phyloP scores from a whole-genome alignment of 2,797 vertebrate species.

The Falco berigora region DNA sequence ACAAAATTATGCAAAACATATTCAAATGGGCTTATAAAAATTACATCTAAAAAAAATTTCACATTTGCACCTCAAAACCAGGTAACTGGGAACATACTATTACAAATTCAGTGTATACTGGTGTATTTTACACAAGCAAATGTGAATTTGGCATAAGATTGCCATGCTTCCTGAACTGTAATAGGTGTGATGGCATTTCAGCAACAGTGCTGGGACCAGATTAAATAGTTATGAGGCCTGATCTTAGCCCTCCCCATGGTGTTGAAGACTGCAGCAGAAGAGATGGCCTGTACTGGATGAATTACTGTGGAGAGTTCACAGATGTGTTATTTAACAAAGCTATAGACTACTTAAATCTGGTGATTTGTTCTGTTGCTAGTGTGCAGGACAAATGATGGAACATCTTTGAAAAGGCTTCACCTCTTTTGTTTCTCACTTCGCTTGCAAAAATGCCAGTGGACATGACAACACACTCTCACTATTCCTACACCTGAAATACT shows the following conservation, averaged over 20 bases:
- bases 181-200: neutral
- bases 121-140: neutral
- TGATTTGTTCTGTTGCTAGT: neutral
- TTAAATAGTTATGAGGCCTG: neutral
- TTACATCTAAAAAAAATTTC: conserved; percentile 4
- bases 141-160: neutral
- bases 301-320: neutral
- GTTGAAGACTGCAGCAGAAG: neutral
- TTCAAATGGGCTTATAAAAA: conserved; percentile 31
- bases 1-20: conserved; percentile 33
- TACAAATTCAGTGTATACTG: neutral
- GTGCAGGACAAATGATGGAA: neutral
- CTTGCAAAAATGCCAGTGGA: neutral
- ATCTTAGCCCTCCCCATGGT: neutral
- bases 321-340: neutral
- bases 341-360: neutral
- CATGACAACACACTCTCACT: neutral
- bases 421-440: neutral
- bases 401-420: neutral
- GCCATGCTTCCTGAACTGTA: neutral
- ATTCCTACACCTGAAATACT: neutral
- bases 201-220: neutral
- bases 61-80: conserved; percentile 45
- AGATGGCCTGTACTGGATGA: neutral
- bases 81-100: neutral